Conservation (phyloP, 2,797 vertebrate species). For the Danio aesculapii region DNA sequence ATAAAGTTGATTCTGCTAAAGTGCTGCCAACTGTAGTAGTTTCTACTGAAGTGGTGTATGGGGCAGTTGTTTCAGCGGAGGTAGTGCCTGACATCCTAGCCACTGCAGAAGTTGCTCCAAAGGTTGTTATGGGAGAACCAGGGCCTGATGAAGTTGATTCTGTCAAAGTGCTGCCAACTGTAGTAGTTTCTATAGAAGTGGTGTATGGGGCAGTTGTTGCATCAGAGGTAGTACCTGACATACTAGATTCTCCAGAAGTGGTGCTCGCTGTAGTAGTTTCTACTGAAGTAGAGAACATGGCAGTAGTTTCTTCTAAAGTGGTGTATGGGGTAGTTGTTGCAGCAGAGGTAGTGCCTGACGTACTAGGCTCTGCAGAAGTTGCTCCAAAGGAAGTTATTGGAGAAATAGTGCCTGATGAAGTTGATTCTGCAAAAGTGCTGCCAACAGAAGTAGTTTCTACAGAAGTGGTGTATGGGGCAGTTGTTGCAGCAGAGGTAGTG, state of each 20-base stretch:
- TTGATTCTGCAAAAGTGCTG: not conserved
- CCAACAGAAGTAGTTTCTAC: no score
- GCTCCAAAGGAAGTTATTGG: no score
- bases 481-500: not conserved
- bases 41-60: no score
- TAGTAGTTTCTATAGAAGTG: not conserved
- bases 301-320: not conserved
- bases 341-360: not conserved
- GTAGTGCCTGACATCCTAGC: no score
- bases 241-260: not conserved
- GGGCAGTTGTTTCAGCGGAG: no score
- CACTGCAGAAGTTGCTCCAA: no score
- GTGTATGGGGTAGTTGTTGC: not conserved
- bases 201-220: not conserved
- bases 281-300: no score
- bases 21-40: no score
- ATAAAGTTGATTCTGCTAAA: no score
- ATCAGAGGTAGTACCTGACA: not conserved
- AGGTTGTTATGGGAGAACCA: not conserved
- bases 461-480: no score
- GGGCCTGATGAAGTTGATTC: fast-evolving
- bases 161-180: no score
- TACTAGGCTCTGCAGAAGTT: not conserved
- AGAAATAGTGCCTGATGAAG: no score
- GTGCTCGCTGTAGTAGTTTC: not conserved